Evolutionary conservation across 2,888 invertebrate species (phyloP).

Genomic region (Oxytorus armatus): DNA sequence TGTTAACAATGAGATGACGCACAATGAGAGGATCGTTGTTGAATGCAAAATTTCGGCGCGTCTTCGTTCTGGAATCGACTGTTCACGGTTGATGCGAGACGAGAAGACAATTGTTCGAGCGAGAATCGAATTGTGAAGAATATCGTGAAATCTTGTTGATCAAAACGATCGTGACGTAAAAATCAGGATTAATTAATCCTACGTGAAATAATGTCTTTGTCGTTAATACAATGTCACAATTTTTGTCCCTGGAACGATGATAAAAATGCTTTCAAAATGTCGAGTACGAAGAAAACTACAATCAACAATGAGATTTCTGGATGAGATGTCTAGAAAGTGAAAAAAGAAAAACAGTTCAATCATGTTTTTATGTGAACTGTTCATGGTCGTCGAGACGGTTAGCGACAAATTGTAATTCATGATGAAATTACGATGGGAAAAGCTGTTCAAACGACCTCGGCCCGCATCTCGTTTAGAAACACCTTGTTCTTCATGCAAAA

Average conservation of each 20-base stretch:
- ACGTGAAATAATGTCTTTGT: no score
- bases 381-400: not conserved
- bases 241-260: no score
- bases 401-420: not conserved
- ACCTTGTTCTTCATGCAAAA: conserved; percentile 28
- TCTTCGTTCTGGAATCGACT: not conserved
- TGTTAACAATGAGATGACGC: not conserved
- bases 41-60: not conserved
- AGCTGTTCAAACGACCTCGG: conserved; percentile 6
- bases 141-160: no score
- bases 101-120: not conserved
- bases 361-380: not conserved
- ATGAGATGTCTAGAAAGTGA: not conserved
- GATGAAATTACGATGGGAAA: conserved; percentile 8
- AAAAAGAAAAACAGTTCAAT: not conserved
- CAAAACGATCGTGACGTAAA: no score
- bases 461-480: conserved; percentile 6
- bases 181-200: no score
- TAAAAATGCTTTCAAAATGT: no score
- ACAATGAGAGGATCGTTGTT: not conserved
- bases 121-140: not conserved
- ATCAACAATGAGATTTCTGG: no score
- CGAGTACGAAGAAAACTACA: not conserved
- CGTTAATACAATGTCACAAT: no score
- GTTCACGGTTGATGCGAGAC: not conserved